Evolutionary conservation across 2,888 invertebrate species (phyloP), one percentile per base, ranked within the genome.

Genomic region (Stenolophus ochropezus): DNA sequence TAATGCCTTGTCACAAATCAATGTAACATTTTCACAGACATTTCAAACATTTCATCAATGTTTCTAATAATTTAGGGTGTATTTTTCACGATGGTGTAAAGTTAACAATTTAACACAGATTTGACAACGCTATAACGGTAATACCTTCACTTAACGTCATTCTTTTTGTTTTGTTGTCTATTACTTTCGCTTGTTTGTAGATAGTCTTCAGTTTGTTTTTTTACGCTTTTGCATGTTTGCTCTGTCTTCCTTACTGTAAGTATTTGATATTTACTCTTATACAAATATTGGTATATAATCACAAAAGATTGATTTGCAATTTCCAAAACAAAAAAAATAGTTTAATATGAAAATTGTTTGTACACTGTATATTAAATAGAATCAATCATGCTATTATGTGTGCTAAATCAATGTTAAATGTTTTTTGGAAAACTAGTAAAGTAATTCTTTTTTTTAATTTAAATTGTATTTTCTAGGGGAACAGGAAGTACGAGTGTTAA

Each of bases 401-500:
- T 78, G 78, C 78, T 78, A 78, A 58, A 51, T 78, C 23, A 78
- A 69, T 78, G 78, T 78, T 69, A 14, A 21, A 78, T 78, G 78
- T 78, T 77, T 47, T 6, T 58, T 65, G 25, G 0, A 58, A 21
- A n/a, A n/a, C n/a, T 23, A 27, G n/a, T 1, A 25, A 3, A 77
- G n/a, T n/a, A n/a, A n/a, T n/a, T n/a, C n/a, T n/a, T n/a, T n/a
- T 21, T 42, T 61, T 65, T 69, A 69, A 61, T 61, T 69, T 42
- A 11, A 20, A 4, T 53, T 74, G 16, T 11, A 49, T 61, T 84
- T 90, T 93, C 88, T 92, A 96, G 96, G 96, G 94, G 96, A 96
- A 89, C 96, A 96, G 91, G 96, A 97, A 91, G 96, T 95, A 86
- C 93, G 96, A 87, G 97, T 97, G 84, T 92, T 97, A 87, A 97